Evolutionary conservation across 2,113 vertebrate species (phyloP), one percentile per base, ranked within the genome.

Genomic region (Damaliscus lunatus): DNA sequence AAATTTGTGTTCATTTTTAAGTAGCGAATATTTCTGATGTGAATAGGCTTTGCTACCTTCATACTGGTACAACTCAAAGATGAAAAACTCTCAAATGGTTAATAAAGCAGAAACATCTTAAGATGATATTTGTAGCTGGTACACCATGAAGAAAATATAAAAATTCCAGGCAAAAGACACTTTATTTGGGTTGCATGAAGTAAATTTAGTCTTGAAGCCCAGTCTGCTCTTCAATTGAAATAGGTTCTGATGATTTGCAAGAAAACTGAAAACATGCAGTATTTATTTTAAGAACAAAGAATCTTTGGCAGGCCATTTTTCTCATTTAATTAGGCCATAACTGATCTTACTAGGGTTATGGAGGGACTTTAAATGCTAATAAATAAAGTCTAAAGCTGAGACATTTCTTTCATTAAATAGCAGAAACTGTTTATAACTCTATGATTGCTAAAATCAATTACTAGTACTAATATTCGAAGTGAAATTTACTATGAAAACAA

Each of bases 381-480:
- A 99, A 99, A 99, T 98, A 99, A 98, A 98, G 98, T 9, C 23
- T 48, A 62, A 98, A 98, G 95, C 93, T 93, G 97, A 98, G 98
- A 94, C 95, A 98, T 98, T 99, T 98, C 94, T 98, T 98, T 98
- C 98, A 98, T 99, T 99, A 99, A 99, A 98, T 96, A 98, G 93
- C 90, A 23, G 89, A 94, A 98, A 96, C 98, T 98, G 98, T 98
- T 99, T 99, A 98, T 99, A 99, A 99, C 98, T 99, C 98, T 98
- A 96, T 98, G 99, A 98, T 98, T 98, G 96, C 98, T 98, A 98
- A 99, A 99, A 99, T 99, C 98, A 98, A 98, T 99, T 98, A 98
- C 98, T 99, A 99, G 98, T 99, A 98, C 98, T 99, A 98, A 98
- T 98, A 98, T 96, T 97, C 74, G 92, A 74, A 71, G 82, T 97